phyloP scores from a whole-genome alignment of 2,797 vertebrate species.

The Chelidonichthys spinosus region DNA sequence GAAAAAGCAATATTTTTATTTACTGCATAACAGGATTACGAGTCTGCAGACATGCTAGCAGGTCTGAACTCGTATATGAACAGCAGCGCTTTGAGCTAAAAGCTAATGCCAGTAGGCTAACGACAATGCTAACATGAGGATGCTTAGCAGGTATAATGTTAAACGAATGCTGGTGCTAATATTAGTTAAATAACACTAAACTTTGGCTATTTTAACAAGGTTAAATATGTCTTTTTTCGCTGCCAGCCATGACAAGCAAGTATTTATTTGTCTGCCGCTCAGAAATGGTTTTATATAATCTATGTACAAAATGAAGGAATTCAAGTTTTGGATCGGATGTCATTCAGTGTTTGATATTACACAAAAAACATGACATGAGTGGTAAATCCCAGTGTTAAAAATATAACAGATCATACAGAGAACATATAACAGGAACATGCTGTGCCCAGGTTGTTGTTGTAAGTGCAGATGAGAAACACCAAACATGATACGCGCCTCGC shows the following conservation, averaged over 20 bases:
- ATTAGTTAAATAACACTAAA: not conserved
- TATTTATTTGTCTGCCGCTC: too few species aligned
- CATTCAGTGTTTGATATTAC: too few species aligned
- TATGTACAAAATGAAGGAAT: too few species aligned
- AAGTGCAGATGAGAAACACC: slow-evolving; percentile 20
- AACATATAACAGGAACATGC: not conserved
- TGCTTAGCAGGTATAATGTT: not conserved
- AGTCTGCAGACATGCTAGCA: not conserved
- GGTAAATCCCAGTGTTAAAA: too few species aligned
- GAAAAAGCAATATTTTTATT: not conserved
- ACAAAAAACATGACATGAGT: too few species aligned
- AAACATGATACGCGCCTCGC: slow-evolving; percentile 31
- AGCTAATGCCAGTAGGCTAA: not conserved
- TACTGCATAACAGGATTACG: not conserved
- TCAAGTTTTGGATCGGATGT: too few species aligned
- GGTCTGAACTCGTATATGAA: not conserved
- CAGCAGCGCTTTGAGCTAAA: not conserved
- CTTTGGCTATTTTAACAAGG: too few species aligned
- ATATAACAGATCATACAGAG: not conserved
- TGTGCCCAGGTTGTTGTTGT: slow-evolving; percentile 7
- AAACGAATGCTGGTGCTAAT: not conserved
- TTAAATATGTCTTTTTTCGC: too few species aligned
- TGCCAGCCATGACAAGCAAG: too few species aligned
- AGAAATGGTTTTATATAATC: too few species aligned
- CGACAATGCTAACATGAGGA: not conserved